phyloP scores from a whole-genome alignment of 2,113 vertebrate species.

The Sialia sialis region DNA sequence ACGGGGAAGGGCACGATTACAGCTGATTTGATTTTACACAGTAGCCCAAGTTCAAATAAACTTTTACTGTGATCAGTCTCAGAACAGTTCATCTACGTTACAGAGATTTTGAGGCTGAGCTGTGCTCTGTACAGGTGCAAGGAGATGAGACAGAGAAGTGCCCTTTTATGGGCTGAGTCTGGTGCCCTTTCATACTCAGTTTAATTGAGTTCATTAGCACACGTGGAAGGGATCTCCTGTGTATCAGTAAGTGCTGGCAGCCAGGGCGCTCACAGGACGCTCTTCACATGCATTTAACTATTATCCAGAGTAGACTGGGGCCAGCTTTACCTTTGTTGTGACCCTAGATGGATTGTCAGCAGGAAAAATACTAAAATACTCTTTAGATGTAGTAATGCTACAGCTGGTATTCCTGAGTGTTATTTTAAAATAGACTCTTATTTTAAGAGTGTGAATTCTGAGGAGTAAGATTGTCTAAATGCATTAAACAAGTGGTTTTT shows the following conservation, averaged over 20 bases:
- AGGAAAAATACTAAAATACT: background rate
- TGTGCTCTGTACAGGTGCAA: background rate
- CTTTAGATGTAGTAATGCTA: background rate
- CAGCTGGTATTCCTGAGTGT: background rate
- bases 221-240: background rate
- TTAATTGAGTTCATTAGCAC: background rate
- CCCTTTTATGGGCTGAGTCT: background rate
- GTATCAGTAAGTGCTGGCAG: background rate
- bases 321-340: background rate
- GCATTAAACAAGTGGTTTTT: fast-evolving
- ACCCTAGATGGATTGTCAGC: background rate
- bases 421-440: background rate
- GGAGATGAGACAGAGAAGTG: background rate
- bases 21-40: background rate
- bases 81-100: background rate
- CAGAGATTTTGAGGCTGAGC: background rate
- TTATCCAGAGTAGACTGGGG: background rate
- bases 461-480: background rate
- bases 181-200: background rate
- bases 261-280: background rate
- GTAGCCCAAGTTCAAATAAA: background rate
- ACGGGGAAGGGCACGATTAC: background rate
- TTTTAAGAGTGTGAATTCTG: background rate
- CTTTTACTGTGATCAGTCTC: background rate
- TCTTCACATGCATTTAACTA: background rate